Conservation (phyloP, 2,888 invertebrate species). For the Cheilosia impressa region DNA sequence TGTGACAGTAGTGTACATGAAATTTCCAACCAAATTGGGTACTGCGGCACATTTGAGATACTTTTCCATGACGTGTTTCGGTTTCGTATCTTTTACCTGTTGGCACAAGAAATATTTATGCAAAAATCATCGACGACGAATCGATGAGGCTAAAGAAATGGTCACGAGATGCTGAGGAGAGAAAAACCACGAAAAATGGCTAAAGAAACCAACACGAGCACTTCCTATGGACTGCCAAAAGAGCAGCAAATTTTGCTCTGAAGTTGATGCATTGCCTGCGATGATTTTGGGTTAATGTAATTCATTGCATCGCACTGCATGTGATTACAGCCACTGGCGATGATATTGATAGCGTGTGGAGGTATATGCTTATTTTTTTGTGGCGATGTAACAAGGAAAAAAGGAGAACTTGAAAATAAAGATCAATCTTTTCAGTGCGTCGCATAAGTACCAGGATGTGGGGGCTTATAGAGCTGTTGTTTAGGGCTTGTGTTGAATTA, state of each 20-base stretch:
- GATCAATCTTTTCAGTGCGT: background rate
- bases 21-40: slow-evolving; percentile 47
- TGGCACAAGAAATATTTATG: slow-evolving; percentile 54
- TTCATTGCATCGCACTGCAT: slow-evolving; percentile 71
- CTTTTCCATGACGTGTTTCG: slow-evolving; percentile 59
- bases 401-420: slow-evolving; percentile 30
- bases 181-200: slow-evolving; percentile 42
- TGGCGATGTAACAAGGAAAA: slow-evolving; percentile 54
- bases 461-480: background rate
- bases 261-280: slow-evolving; percentile 69
- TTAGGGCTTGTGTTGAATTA: background rate
- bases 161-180: slow-evolving; percentile 1
- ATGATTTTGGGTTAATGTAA: slow-evolving; percentile 75
- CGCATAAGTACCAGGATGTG: slow-evolving; percentile 6
- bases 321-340: slow-evolving; percentile 68
- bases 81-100: slow-evolving; percentile 70
- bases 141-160: slow-evolving; percentile 52
- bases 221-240: slow-evolving; percentile 65
- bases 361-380: slow-evolving; percentile 14
- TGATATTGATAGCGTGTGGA: slow-evolving; percentile 69
- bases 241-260: slow-evolving; percentile 41
- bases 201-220: slow-evolving; percentile 58
- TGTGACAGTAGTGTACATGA: background rate
- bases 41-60: slow-evolving; percentile 62
- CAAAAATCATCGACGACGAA: slow-evolving; percentile 60